Conservation (phyloP, 1,140 invertebrate genomes). For the Calliopsis andreniformis region DNA sequence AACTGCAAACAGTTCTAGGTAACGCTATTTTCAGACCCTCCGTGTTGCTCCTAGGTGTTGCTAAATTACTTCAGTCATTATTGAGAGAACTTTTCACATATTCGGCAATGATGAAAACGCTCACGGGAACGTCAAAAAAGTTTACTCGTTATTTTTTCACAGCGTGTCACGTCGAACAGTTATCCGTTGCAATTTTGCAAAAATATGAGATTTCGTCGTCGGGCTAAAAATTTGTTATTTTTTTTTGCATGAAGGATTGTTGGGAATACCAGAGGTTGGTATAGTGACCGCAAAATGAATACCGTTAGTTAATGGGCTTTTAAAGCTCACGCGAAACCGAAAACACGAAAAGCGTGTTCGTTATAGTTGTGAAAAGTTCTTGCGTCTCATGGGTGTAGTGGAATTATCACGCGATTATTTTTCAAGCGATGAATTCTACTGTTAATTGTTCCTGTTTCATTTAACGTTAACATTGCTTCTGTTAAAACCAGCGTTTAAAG, state of each 20-base stretch:
- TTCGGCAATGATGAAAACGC: neutral
- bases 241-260: neutral
- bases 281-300: conserved; percentile 1
- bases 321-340: neutral
- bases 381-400: neutral
- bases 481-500: no score
- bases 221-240: neutral
- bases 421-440: neutral
- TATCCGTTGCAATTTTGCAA: conserved; percentile 1
- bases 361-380: conserved; percentile 13
- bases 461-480: neutral
- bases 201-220: conserved; percentile 5
- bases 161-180: neutral
- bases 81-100: neutral
- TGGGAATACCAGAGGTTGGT: neutral
- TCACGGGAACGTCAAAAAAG: neutral
- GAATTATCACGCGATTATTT: neutral
- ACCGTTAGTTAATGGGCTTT: conserved; percentile 25
- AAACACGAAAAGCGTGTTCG: conserved; percentile 11
- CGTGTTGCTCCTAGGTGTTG: neutral
- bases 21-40: neutral
- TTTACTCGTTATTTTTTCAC: conserved; percentile 29
- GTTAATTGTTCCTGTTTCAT: no score
- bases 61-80: neutral
- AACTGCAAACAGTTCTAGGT: no score